A percentile compares a stretch with the other conserved stretches of the same genome.
Conservation (phyloP, 2,888 invertebrate genomes). For the Tachina fera region DNA sequence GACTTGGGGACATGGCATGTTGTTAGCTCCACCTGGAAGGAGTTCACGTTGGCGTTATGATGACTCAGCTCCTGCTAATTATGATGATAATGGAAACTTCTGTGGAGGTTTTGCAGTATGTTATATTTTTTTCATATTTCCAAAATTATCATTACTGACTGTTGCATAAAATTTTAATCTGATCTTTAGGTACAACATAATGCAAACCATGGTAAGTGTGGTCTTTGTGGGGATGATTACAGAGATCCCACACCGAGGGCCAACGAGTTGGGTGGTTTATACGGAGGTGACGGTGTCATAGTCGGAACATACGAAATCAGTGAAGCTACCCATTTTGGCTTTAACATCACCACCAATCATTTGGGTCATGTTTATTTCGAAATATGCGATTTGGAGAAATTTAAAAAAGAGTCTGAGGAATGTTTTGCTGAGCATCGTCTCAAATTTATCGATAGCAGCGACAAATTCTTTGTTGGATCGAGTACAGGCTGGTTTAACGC, state of each 20-base stretch:
- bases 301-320: neutral
- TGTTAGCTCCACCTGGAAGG: neutral
- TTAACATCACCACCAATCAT: neutral
- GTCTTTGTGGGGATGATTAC: neutral
- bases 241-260: neutral
- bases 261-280: conserved; percentile 8
- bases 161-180: neutral
- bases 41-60: conserved; percentile 15
- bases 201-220: neutral
- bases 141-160: too few relatives aligned
- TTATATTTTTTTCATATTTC: neutral
- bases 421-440: neutral
- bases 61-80: neutral
- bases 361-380: neutral
- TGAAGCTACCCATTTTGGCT: neutral
- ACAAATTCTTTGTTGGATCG: neutral
- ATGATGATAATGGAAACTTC: neutral
- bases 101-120: conserved; percentile 6
- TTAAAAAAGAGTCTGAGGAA: neutral
- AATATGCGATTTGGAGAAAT: neutral
- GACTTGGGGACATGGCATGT: conserved; percentile 10
- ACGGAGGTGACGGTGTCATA: neutral
- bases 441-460: neutral
- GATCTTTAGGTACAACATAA: neutral
- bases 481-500: neutral